Evolutionary conservation across 2,888 invertebrate genomes (phyloP), one percentile per base, ranked within the genome.

Genomic region (Drosophila pseudotakahashii): DNA sequence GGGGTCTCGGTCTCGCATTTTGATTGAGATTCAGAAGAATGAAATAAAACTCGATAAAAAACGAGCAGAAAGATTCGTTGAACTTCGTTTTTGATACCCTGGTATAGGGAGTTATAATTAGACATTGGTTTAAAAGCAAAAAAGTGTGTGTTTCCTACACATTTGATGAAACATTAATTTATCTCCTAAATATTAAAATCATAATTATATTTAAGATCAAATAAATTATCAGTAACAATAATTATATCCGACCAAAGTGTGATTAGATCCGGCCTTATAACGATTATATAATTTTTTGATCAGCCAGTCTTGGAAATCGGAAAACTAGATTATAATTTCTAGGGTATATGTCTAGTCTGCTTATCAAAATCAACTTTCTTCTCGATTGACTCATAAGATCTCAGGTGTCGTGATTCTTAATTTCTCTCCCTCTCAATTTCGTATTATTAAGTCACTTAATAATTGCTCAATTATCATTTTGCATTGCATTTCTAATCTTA

Each of bases 21-120:
- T 51, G 50, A 50, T 69, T 77, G 55, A 60, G 62, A 57, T 67
- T 77, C 53, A 50, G 57, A 59, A 47, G 66, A 71, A 77, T 67
- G 68, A 50, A 81, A 78, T 59, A 73, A 75, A 77, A 61, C 67
- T 71, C 39, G 48, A 52, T 41, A 45, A 37, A 37, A 63, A 60
- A 30, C 48, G 36, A 19, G 55, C 9, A 34, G 74, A 69, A 64
- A 64, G 80, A 70, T 80, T 75, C 75, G 78, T 85, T 85, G 80
- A 83, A 85, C 82, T 81, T 80, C 63, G 77, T 16, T 69, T 78
- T 62, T 62, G 37, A 9, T 59, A 41, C 39, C 9, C 52, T 41
- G 59, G n/a, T 5, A 5, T 64, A 36, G 53, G 41, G 42, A 16
- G 2, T 13, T 11, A 11, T 42, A 11, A 30, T 30, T 30, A 30